Base-by-base conservation (phyloP, 2,888 invertebrate species). In the Digitonthophagus gazella region DNA sequence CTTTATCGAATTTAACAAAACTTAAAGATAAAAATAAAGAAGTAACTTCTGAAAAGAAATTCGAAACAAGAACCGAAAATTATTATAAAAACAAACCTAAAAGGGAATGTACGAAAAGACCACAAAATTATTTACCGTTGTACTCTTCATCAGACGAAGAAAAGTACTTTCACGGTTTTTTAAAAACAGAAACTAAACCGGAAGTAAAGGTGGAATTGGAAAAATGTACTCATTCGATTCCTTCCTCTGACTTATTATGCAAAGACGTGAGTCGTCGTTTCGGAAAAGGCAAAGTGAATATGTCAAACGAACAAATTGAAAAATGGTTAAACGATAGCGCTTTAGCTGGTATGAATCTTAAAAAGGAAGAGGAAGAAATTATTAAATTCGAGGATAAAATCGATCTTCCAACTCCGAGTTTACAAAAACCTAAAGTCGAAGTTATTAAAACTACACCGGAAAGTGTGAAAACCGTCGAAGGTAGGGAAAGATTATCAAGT, bases 221-320 rank as follows among this genome's bases (percentile, higher is more conserved):
- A 8, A 84, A 84, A 72, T 84, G 84, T 67, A 82, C 83, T 0
- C 75, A 72, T 61, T 66, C 72, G 1, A 44, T 72, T 6, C 68
- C 73, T 5, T 73, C 74, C 1, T 70, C 73, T 5, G 76, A 76
- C 70, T 67, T 75, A 15, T 66, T 75, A 11, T 75, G 72, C 19
- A 81, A 82, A 75, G 82, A 81, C 64, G 76, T 83, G 0, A 81
- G 81, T 15, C 79, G 83, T 64, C 78, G 83, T 15, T 84, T 80
- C 69, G 82, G 86, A 18, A 86, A 89, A 77, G 88, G 87, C 15
- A 87, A 89, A 76, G 88, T 90, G 0, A 90, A 90, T 75, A 89
- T 90, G 89, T 89, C 90, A 0, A 88, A 87, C 54, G 90, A 89
- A 75, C 88, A 89, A 79, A 90, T 90, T 58, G 89, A 90, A 73